These are phyloP conservation scores for Yponomeuta cagnagella DNA, from an alignment of 2,888 invertebrate species.

Conservation along the genomic window DNA sequence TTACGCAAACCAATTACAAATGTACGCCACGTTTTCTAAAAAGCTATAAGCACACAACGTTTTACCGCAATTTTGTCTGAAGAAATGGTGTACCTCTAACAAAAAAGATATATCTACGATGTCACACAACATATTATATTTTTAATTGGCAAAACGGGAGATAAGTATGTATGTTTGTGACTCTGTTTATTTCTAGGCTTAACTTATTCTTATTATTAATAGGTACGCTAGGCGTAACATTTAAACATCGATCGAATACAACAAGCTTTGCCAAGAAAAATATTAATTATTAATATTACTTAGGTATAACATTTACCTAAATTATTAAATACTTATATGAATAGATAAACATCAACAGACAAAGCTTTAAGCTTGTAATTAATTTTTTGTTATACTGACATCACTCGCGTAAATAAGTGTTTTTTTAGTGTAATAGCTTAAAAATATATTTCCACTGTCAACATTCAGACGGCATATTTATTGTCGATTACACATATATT, in stretches of 20 bases:
- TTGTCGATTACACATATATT: constrained; percentile 16
- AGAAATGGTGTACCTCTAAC: constrained; percentile 20
- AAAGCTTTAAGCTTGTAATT: background rate
- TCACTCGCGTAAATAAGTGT: too few species aligned
- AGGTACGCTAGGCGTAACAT: constrained; percentile 18
- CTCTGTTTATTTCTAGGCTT: constrained; percentile 4
- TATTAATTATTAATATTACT: background rate
- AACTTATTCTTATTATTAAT: background rate
- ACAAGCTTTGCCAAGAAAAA: constrained; percentile 3
- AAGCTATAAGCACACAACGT: background rate
- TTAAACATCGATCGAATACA: background rate
- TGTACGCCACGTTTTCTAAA: background rate
- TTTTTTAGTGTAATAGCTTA: constrained; percentile 14
- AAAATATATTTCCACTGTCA: constrained; percentile 63
- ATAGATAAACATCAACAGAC: background rate
- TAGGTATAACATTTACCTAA: too few species aligned
- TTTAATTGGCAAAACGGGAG: constrained; percentile 75
- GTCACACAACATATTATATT: constrained; percentile 35
- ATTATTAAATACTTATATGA: background rate
- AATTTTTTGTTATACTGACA: background rate
- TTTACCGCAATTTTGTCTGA: background rate
- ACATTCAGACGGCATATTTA: constrained; percentile 19
- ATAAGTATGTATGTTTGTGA: constrained; percentile 39
- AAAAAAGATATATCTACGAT: constrained; percentile 30
- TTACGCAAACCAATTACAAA: constrained; percentile 7